These are phyloP conservation scores for Phaonia tiefii DNA, from an alignment of 2,888 invertebrate species.

Conservation along the genomic window DNA sequence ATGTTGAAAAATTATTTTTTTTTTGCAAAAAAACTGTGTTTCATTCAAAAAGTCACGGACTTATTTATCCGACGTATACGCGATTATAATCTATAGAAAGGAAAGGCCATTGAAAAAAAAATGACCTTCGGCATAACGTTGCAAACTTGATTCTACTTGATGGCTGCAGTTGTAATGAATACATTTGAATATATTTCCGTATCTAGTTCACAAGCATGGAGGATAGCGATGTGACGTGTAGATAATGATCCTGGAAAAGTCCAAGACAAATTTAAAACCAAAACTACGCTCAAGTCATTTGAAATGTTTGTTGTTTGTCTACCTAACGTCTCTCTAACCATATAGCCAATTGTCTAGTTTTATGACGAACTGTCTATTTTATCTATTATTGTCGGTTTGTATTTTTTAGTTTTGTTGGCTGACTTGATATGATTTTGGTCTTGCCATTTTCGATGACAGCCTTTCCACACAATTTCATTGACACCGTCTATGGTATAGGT, in stretches of 20 bases:
- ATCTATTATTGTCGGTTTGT: no score
- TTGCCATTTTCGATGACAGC: not conserved
- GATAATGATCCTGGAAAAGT: not conserved
- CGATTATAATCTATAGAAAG: not conserved
- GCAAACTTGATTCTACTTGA: not conserved
- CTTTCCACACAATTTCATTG: not conserved
- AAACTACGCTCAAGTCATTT: constrained; percentile 15
- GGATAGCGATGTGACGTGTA: no score
- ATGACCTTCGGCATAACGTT: no score
- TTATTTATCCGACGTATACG: no score
- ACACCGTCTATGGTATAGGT: not conserved
- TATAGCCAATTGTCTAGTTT: constrained; percentile 40
- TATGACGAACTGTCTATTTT: constrained; percentile 54
- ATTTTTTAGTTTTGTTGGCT: constrained; percentile 43
- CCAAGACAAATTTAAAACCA: not conserved
- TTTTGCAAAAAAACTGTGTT: no score
- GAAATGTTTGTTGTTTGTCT: constrained; percentile 13
- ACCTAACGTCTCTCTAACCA: not conserved
- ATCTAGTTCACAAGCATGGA: not conserved
- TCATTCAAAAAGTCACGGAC: no score
- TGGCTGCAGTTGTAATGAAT: constrained; percentile 6
- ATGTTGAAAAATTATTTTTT: no score
- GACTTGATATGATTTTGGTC: constrained; percentile 15
- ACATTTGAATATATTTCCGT: constrained; percentile 8
- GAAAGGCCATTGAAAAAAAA: constrained; percentile 2